phyloP scores from a whole-genome alignment of 2,888 invertebrate species.

The Folsomia manolachei region DNA sequence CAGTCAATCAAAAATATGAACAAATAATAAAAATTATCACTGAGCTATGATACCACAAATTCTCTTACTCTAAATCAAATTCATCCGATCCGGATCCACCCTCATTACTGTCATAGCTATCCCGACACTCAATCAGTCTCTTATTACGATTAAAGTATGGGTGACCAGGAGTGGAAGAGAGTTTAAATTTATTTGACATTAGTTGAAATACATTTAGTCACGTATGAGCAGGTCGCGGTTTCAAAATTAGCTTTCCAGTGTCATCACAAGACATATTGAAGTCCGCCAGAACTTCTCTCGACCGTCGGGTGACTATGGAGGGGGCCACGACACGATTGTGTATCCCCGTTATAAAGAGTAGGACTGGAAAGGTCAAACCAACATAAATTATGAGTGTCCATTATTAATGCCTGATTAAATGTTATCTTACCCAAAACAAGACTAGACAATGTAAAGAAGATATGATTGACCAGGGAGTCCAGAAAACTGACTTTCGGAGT shows the following conservation, averaged over 20 bases:
- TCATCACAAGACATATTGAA: slow-evolving; percentile 99
- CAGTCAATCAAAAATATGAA: too few relatives aligned
- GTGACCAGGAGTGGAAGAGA: not conserved
- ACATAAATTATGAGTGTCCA: too few relatives aligned
- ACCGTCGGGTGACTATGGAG: slow-evolving; percentile 88
- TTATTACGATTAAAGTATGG: not conserved
- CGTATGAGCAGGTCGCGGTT: slow-evolving; percentile 69
- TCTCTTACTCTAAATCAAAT: too few relatives aligned
- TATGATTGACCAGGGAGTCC: slow-evolving; percentile 89
- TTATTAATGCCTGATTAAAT: slow-evolving; percentile 19
- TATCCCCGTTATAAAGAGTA: slow-evolving; percentile 86
- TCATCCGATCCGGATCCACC: not conserved
- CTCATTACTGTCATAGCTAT: slow-evolving; percentile 8
- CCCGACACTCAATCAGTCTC: slow-evolving; percentile 6
- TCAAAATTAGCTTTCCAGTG: slow-evolving; percentile 89
- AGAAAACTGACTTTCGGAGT: slow-evolving; percentile 86
- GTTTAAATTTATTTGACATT: slow-evolving; percentile 5
- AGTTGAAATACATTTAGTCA: slow-evolving; percentile 29
- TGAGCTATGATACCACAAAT: too few relatives aligned
- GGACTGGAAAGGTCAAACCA: too few relatives aligned
- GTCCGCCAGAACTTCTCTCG: slow-evolving; percentile 83
- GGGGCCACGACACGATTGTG: slow-evolving; percentile 96
- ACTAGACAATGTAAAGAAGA: slow-evolving; percentile 87
- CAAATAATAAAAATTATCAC: too few relatives aligned
- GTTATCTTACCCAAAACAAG: slow-evolving; percentile 68